phyloP scores from a whole-genome alignment of 2,797 vertebrate species.

The Falco berigora region DNA sequence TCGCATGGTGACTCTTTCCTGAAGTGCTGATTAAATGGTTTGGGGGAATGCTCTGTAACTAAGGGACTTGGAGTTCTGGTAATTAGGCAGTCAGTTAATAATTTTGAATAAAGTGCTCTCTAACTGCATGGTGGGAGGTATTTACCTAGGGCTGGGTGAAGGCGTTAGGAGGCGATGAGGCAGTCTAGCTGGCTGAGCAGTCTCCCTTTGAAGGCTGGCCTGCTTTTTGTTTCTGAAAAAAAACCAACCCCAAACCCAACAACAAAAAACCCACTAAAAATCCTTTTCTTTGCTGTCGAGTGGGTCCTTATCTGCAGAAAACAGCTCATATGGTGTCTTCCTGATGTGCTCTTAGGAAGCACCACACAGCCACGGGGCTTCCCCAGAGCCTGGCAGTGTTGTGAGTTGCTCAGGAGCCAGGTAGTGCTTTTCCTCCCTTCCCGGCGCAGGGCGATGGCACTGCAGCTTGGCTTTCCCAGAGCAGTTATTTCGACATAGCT shows the following conservation, averaged over 20 bases:
- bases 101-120: neutral
- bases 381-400: neutral
- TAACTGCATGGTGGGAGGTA: neutral
- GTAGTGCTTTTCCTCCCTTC: neutral
- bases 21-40: neutral
- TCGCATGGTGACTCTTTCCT: neutral
- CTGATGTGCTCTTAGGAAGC: neutral
- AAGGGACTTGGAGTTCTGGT: neutral
- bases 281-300: neutral
- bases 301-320: neutral
- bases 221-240: neutral
- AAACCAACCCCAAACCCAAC: neutral
- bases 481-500: neutral
- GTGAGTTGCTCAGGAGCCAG: neutral
- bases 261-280: neutral
- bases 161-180: neutral
- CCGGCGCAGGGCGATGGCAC: too few relatives aligned
- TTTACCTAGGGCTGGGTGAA: neutral
- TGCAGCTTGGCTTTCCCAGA: neutral
- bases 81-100: neutral
- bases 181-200: neutral
- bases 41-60: neutral
- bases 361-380: neutral
- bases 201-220: neutral
- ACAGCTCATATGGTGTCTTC: accelerated